phyloP scores from a whole-genome alignment of 1,140 invertebrate genomes.

The Galendromus occidentalis region DNA sequence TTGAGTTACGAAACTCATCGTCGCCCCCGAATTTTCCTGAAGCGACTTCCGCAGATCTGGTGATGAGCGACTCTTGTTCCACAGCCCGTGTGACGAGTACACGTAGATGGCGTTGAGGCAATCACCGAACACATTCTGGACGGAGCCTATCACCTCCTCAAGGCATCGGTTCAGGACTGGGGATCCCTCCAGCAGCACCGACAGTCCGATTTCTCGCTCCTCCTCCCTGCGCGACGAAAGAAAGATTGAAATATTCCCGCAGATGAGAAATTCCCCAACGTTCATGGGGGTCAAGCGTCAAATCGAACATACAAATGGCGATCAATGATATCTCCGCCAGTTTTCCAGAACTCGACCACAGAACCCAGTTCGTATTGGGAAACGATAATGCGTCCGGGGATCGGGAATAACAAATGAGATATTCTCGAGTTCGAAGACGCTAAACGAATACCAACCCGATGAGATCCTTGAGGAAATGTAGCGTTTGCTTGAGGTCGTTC shows the following conservation, averaged over 20 bases:
- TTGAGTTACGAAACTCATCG: not conserved
- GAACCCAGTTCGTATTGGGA: no score
- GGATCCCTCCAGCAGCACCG: not conserved
- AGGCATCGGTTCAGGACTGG: not conserved
- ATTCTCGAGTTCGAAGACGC: no score
- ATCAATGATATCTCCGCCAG: no score
- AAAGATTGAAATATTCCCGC: no score
- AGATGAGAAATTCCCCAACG: no score
- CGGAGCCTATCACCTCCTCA: not conserved
- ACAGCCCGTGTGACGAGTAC: not conserved
- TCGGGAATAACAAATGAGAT: no score
- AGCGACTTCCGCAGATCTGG: not conserved
- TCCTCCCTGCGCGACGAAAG: not conserved
- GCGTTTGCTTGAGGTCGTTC: not conserved
- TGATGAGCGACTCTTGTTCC: slow-evolving; percentile 2
- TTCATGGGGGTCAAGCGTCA: no score
- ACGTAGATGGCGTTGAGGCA: slow-evolving; percentile 8
- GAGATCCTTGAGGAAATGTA: not conserved
- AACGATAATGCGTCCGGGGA: no score
- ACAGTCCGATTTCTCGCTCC: not conserved
- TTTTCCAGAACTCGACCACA: no score
- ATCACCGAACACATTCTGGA: slow-evolving; percentile 1
- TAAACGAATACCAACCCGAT: not conserved
- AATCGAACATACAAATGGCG: no score
- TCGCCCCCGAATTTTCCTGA: not conserved